Evolutionary conservation across 2,888 invertebrate species (phyloP), one percentile per base, ranked within the genome.

Genomic region (Trissolcus brochymenae): DNA sequence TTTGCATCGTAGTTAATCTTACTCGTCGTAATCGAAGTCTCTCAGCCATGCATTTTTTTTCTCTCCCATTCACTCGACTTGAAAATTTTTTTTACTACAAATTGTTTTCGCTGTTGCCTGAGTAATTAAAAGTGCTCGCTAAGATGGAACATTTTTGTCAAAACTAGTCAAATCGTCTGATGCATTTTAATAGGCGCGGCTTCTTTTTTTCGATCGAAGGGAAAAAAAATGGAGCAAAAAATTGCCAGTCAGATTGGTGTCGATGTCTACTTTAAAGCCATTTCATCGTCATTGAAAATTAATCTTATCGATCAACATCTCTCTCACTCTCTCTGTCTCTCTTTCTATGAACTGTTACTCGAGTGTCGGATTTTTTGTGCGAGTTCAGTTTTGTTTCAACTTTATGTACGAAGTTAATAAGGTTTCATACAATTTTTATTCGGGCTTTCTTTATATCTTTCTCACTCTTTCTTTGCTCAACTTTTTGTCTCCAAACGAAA

Each of bases 251-350:
- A 61, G 53, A 65, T 59, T 49, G 72, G 72, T 72, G 64, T 72
- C 72, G 64, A 64, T 59, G 72, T 65, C 59, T 65, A 65, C 53
- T 72, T 72, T 72, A 59, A 59, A 46, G 72, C 71, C 71, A 71
- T 71, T 70, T 70, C 56, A 46, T 55, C 35, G 14, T 21, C 16
- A 53, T 65, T 65, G 25, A 40, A 17, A 40, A 66, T 66, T 50
- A 68, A 68, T 54, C 55, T 54, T 16, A 61, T 61, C 50, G 61
- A 61, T 70, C 61, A 50, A 55, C 50, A 29, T n/a, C n/a, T 4
- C n/a, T n/a, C n/a, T n/a, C n/a, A n/a, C n/a, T n/a, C n/a, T n/a
- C n/a, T n/a, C n/a, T n/a, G n/a, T n/a, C n/a, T n/a, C n/a, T 55
- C 61, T 50, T 55, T 61, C 55, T 61, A 70, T 61, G 49, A 35